Evolutionary conservation across 2,113 vertebrate genomes (phyloP).

Genomic region (Panthera tigris): DNA sequence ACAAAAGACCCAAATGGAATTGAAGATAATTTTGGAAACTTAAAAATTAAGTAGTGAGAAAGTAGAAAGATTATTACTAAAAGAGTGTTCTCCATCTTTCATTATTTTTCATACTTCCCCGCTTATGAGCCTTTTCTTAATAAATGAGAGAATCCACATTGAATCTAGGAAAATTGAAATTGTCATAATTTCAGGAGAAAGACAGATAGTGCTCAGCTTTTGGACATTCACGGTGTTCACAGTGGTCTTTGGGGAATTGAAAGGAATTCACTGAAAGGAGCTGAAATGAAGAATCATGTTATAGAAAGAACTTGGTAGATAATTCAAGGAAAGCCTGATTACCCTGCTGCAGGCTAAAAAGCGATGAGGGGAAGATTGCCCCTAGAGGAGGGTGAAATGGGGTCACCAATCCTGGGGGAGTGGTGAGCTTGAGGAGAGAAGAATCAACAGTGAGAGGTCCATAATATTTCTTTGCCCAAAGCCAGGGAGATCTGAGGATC

Average conservation of each 20-base stretch:
- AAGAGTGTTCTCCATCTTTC: neutral
- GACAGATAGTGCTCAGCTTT: neutral
- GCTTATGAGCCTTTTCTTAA: neutral
- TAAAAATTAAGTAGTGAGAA: neutral
- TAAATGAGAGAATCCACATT: neutral
- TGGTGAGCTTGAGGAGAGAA: neutral
- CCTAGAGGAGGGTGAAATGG: neutral
- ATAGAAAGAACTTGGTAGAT: neutral
- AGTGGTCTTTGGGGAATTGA: neutral
- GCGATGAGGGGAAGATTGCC: neutral
- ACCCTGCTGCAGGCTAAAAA: neutral
- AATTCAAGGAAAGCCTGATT: neutral
- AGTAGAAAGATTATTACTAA: neutral
- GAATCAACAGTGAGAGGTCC: neutral
- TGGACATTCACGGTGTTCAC: neutral
- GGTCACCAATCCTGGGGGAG: rapidly evolving
- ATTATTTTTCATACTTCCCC: neutral
- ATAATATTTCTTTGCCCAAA: neutral
- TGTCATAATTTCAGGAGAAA: neutral
- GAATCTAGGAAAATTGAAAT: neutral
- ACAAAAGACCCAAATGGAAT: neutral
- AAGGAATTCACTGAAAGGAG: neutral
- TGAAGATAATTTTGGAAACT: neutral
- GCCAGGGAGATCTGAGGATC: neutral
- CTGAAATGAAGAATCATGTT: neutral